Evolutionary conservation across 2,888 invertebrate genomes (phyloP), one percentile per base, ranked within the genome.

Genomic region (Eilema sororculum): DNA sequence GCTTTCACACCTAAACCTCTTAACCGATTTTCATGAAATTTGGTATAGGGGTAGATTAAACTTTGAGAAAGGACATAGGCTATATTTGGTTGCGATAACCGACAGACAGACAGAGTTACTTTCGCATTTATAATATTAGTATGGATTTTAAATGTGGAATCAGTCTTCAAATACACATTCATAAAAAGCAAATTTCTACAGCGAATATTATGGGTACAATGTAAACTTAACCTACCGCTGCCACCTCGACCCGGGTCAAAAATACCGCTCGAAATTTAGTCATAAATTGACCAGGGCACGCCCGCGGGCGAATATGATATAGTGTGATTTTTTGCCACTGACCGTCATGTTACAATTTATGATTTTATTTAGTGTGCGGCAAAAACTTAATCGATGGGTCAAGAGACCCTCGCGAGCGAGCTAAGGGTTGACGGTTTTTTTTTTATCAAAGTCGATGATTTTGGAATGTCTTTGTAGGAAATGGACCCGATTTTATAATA

Each of bases 371-470:
- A 77, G 87, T 83, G 87, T 83, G 87, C 81, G 85, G 94, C 93
- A 94, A 94, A 94, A 94, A 94, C 85, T 89, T 90, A 91, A 92
- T 91, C 91, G 91, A 86, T 82, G 87, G 87, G 86, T 87, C 87
- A 88, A 87, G 87, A 71, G 61, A 80, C 80, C 81, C 85, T 80
- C 75, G 71, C 68, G 65, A 25, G 75, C 72, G 56, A 58, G 79
- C 84, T 82, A 84, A 86, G 86, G 86, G 86, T 86, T 87, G 83
- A 84, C 77, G 77, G 77, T 41, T 84, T 83, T 84, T 86, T 80
- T 64, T 57, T 70, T 33, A 33, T n/a, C n/a, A n/a, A 3, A 33
- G 57, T 56, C 28, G 67, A 67, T 72, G 73, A 76, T 75, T 80
- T 77, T 74, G 83, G 79, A 83, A 86, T 85, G 76, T 78, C 69